These are phyloP conservation scores for Himantopus leucocephalus DNA, from an alignment of 2,113 vertebrate species.

Conservation along the genomic window DNA sequence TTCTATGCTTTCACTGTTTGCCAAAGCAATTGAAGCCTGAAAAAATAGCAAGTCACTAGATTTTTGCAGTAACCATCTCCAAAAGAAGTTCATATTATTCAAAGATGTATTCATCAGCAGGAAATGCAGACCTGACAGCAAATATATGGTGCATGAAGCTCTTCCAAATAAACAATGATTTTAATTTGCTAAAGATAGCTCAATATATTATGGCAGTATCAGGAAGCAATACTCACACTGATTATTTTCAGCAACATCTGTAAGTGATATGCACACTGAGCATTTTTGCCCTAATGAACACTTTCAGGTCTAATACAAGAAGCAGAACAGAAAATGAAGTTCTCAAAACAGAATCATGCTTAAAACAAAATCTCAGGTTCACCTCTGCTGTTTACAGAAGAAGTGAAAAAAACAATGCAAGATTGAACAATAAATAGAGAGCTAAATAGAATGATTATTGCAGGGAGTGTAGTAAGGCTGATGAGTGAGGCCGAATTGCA, in stretches of 20 bases:
- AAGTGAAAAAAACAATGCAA: background rate
- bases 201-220: background rate
- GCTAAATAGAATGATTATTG: background rate
- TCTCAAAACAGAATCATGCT: background rate
- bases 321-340: background rate
- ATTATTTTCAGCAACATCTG: background rate
- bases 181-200: slow-evolving; percentile 35
- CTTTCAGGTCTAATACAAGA: background rate
- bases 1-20: background rate
- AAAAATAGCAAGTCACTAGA: background rate
- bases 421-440: background rate
- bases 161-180: background rate
- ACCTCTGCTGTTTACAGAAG: background rate
- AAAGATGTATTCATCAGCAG: background rate
- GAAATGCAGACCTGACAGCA: slow-evolving; percentile 16
- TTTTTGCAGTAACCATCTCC: background rate
- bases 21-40: background rate
- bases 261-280: background rate
- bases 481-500: background rate
- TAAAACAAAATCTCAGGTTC: background rate
- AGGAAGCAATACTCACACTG: background rate
- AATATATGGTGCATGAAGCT: background rate
- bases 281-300: background rate
- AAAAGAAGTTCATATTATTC: background rate
- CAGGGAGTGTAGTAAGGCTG: background rate